phyloP scores from a whole-genome alignment of 1,140 invertebrate genomes.

The Drosophila santomea region DNA sequence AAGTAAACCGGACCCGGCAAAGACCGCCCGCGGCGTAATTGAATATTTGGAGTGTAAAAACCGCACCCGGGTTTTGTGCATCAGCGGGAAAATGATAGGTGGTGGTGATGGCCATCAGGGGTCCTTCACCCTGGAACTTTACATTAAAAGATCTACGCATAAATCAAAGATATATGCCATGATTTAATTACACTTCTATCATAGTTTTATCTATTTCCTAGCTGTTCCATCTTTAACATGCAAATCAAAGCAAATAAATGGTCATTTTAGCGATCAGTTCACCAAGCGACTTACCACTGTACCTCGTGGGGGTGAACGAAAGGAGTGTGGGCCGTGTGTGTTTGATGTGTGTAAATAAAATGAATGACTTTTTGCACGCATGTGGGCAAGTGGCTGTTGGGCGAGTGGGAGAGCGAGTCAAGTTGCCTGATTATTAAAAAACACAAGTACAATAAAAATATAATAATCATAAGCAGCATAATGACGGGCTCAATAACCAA shows the following conservation, averaged over 20 bases:
- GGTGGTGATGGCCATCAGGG: neutral
- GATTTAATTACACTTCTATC: neutral
- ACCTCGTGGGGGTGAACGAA: neutral
- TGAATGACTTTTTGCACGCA: slow-evolving; percentile 67
- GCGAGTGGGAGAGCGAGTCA: slow-evolving; percentile 43
- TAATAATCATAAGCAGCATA: slow-evolving; percentile 65
- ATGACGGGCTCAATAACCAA: slow-evolving; percentile 53
- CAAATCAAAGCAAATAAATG: no score
- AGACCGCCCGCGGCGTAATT: slow-evolving; percentile 77
- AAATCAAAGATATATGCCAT: no score
- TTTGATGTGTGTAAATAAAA: slow-evolving; percentile 57
- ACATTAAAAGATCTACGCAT: neutral
- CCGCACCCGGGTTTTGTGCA: slow-evolving; percentile 58
- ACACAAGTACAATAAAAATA: slow-evolving; percentile 75
- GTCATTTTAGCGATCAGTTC: no score
- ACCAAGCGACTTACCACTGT: neutral
- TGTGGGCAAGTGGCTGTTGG: slow-evolving; percentile 50
- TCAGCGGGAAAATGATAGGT: slow-evolving; percentile 15
- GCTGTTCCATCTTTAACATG: no score
- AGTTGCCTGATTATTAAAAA: slow-evolving; percentile 77
- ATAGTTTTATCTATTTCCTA: neutral
- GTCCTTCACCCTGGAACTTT: slow-evolving; percentile 33
- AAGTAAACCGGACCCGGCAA: slow-evolving; percentile 25
- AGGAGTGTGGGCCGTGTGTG: neutral
- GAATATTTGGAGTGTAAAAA: slow-evolving; percentile 82